Evolutionary conservation across 2,888 invertebrate species (phyloP).

Genomic region (Abscondita cerata): DNA sequence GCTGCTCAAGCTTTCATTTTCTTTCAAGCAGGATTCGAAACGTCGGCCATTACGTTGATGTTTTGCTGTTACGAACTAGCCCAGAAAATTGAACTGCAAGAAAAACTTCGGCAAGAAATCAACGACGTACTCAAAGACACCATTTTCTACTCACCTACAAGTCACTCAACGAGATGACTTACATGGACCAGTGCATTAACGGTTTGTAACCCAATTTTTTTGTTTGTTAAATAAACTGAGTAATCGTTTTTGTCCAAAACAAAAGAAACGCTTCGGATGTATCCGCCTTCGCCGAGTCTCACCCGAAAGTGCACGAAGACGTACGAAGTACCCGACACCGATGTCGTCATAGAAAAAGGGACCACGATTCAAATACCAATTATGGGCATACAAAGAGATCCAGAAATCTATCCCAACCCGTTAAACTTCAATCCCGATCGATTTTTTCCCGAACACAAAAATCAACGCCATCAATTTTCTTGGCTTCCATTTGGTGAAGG

Average conservation of each 20-base stretch:
- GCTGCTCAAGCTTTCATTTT: too few species aligned
- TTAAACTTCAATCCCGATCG: conserved; percentile 22
- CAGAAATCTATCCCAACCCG: conserved; percentile 31
- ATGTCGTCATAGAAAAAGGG: conserved; percentile 42
- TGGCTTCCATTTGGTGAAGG: conserved; percentile 67
- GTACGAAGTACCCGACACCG: conserved; percentile 36
- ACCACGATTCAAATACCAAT: conserved; percentile 40
- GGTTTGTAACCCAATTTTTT: too few species aligned
- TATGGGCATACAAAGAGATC: conserved; percentile 54
- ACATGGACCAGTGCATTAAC: conserved; percentile 58
- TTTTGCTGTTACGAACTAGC: conserved; percentile 62
- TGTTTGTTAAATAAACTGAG: too few species aligned
- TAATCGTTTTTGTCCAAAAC: too few species aligned
- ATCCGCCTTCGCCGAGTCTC: conserved; percentile 46
- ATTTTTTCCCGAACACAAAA: conserved; percentile 13
- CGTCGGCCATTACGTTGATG: conserved; percentile 55
- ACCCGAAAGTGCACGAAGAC: conserved; percentile 37
- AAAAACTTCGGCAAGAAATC: conserved; percentile 57
- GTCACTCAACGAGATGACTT: conserved; percentile 59
- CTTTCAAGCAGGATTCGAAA: conserved; percentile 55
- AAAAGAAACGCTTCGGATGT: conserved; percentile 53
- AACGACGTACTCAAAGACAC: conserved; percentile 44
- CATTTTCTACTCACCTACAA: conserved; percentile 57
- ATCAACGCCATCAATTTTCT: conserved; percentile 50
- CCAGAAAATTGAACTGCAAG: conserved; percentile 57